Conservation (phyloP, 1,140 invertebrate genomes). For the Choristoneura fumiferana region DNA sequence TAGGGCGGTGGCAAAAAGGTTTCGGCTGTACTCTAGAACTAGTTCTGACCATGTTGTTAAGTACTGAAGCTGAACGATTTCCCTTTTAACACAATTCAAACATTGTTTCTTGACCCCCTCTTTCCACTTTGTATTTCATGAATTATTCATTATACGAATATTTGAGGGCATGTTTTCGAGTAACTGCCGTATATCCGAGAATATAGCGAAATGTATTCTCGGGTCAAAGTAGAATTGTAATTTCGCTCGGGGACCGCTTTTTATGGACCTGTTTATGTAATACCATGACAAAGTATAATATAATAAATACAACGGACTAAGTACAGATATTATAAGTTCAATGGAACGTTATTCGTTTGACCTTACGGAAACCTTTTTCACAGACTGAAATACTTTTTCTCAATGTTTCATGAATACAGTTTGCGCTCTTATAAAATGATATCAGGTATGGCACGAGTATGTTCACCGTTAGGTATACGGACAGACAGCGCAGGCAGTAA, state of each 20-base stretch:
- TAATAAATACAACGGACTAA: neutral
- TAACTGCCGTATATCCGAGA: slow-evolving; percentile 8
- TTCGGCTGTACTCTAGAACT: too few relatives aligned
- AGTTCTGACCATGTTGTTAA: too few relatives aligned
- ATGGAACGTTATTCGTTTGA: too few relatives aligned
- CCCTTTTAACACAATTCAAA: slow-evolving; percentile 8
- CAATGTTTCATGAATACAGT: too few relatives aligned
- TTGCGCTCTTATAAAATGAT: too few relatives aligned
- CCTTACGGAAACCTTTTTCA: too few relatives aligned
- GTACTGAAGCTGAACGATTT: neutral
- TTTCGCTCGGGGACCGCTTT: slow-evolving; percentile 13
- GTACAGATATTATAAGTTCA: neutral
- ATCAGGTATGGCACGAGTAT: too few relatives aligned
- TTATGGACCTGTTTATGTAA: slow-evolving; percentile 16
- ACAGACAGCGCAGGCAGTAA: too few relatives aligned
- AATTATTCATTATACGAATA: slow-evolving; percentile 18
- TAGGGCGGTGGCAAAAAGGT: too few relatives aligned
- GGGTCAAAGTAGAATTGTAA: slow-evolving; percentile 17
- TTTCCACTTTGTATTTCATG: slow-evolving; percentile 17
- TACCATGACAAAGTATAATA: neutral
- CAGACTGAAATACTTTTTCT: too few relatives aligned
- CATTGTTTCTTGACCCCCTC: slow-evolving; percentile 14
- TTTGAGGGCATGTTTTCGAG: slow-evolving; percentile 11
- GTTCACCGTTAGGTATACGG: too few relatives aligned
- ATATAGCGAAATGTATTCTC: slow-evolving; percentile 16